Conservation (phyloP, 2,113 vertebrate genomes). For the Ranitomeya variabilis region DNA sequence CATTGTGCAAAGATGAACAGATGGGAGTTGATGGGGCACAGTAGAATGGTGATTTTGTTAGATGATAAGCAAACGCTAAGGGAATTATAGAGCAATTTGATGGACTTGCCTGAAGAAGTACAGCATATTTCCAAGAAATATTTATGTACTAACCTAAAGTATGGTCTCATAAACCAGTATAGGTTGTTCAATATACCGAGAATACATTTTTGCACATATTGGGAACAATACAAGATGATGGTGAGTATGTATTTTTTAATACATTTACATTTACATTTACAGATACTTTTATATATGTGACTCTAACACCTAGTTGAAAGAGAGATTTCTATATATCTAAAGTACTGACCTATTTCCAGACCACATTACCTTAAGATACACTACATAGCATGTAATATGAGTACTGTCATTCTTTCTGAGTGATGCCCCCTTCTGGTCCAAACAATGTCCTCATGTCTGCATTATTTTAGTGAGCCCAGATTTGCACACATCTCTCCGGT, state of each 20-base stretch:
- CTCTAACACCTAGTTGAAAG: background rate
- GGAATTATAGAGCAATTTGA: conserved; percentile 11
- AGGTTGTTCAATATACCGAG: background rate
- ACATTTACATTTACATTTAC: background rate
- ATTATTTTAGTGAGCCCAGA: no score
- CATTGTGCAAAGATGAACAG: conserved; percentile 13
- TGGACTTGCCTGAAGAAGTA: conserved; percentile 10
- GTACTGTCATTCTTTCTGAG: no score
- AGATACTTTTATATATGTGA: background rate
- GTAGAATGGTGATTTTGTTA: conserved; percentile 2
- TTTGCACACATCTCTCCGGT: no score
- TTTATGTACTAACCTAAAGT: background rate
- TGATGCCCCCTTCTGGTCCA: no score
- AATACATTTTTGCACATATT: background rate
- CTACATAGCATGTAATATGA: no score
- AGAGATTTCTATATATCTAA: background rate
- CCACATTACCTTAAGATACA: no score
- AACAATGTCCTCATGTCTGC: no score
- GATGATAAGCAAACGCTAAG: conserved; percentile 13
- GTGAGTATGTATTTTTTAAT: background rate
- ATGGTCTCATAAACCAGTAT: background rate
- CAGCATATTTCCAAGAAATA: conserved; percentile 15
- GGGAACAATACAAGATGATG: background rate
- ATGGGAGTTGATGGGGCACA: conserved; percentile 31
- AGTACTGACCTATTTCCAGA: no score